Evolutionary conservation across 2,113 vertebrate genomes (phyloP).

Genomic region (Mustelus asterias): DNA sequence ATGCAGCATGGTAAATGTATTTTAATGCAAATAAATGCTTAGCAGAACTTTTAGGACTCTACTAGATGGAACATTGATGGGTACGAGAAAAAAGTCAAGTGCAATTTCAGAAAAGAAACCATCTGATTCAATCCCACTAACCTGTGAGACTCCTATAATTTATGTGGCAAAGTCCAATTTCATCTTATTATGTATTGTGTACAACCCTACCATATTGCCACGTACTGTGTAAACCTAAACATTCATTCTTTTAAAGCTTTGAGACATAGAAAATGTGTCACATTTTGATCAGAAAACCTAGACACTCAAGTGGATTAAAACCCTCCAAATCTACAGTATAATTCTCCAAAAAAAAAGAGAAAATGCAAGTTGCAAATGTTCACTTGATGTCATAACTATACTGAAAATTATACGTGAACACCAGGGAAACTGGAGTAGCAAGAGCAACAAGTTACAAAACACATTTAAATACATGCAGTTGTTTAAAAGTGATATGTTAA

Average conservation of each 20-base stretch:
- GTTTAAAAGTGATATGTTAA: neutral
- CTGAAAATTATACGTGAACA: no score
- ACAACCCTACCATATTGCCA: neutral
- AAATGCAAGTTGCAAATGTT: neutral
- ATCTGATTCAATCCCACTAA: no score
- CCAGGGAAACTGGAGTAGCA: neutral
- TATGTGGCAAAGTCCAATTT: no score
- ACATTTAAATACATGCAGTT: neutral
- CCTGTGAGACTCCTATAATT: no score
- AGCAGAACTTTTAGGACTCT: no score
- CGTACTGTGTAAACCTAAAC: neutral
- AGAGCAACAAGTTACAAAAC: neutral
- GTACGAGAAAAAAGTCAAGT: no score
- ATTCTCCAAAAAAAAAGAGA: neutral
- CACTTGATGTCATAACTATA: no score
- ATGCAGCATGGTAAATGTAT: no score
- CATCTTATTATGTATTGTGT: neutral
- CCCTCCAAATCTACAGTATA: neutral
- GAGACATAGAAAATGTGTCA: neutral
- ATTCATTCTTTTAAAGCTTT: neutral
- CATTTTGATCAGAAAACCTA: neutral
- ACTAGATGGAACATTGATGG: no score
- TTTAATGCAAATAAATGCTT: no score
- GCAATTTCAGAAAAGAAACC: no score
- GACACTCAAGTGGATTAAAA: neutral